Conservation (phyloP, 2,797 vertebrate species). For the Argya squamiceps region DNA sequence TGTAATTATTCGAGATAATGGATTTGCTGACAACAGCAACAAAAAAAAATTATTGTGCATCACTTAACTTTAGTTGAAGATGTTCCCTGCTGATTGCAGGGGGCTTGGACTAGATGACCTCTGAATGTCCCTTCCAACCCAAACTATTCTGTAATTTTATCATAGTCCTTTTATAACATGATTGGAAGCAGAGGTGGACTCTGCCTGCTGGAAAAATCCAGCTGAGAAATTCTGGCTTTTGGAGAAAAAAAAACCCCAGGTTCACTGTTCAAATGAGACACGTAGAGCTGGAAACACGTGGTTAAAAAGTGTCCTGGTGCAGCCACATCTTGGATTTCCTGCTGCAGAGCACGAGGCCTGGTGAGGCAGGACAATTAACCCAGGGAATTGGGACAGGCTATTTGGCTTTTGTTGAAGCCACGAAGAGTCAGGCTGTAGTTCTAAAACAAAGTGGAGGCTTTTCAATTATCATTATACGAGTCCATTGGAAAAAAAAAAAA, state of each 20-base stretch:
- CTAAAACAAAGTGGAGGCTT: constrained; percentile 35
- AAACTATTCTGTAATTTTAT: neutral
- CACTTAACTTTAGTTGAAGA: neutral
- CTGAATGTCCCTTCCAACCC: neutral
- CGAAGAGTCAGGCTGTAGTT: neutral
- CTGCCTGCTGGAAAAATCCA: neutral
- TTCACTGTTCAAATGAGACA: neutral
- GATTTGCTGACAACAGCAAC: neutral
- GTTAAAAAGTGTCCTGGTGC: neutral
- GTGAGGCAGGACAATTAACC: neutral
- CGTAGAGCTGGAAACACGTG: neutral
- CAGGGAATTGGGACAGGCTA: neutral
- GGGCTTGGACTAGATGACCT: neutral
- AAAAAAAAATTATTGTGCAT: neutral
- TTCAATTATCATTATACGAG: constrained; percentile 16
- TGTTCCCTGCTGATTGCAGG: neutral
- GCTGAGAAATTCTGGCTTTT: neutral
- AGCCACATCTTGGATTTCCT: neutral
- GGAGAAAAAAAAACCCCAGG: no score
- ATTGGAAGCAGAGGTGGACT: neutral
- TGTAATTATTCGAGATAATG: neutral
- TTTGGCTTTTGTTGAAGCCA: constrained; percentile 15
- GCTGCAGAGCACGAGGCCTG: neutral
- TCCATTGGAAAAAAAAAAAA: neutral
- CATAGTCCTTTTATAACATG: neutral